phyloP scores from a whole-genome alignment of 1,140 invertebrate genomes.

The Tenebrio molitor region DNA sequence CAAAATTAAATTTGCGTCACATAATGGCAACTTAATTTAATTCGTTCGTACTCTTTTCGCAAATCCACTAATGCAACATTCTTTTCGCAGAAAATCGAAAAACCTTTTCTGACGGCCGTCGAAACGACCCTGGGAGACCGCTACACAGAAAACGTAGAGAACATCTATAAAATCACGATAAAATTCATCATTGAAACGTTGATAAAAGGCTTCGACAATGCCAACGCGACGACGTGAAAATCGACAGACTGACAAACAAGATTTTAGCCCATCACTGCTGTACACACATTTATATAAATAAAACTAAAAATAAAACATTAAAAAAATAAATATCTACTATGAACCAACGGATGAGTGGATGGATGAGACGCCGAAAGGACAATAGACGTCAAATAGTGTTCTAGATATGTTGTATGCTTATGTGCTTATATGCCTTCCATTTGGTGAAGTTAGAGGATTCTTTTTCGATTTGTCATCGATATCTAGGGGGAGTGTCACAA shows the following conservation, averaged over 20 bases:
- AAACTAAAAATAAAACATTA: slow-evolving; percentile 3
- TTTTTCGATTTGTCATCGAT: neutral
- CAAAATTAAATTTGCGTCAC: too few species aligned
- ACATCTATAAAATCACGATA: slow-evolving; percentile 92
- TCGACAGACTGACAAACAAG: slow-evolving; percentile 33
- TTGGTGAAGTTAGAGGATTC: neutral
- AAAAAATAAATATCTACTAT: slow-evolving; percentile 5
- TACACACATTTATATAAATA: neutral
- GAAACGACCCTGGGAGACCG: slow-evolving; percentile 87
- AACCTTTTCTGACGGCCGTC: slow-evolving; percentile 89
- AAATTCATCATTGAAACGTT: slow-evolving; percentile 92
- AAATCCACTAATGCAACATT: slow-evolving; percentile 49
- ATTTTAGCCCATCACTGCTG: slow-evolving; percentile 23
- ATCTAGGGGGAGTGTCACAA: too few species aligned
- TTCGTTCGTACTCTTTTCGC: too few species aligned
- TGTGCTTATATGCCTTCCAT: slow-evolving; percentile 41
- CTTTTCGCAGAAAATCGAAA: slow-evolving; percentile 88
- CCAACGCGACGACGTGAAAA: slow-evolving; percentile 61
- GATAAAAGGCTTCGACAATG: slow-evolving; percentile 83
- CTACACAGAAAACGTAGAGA: slow-evolving; percentile 92
- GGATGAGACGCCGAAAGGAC: slow-evolving; percentile 19
- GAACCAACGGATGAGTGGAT: slow-evolving; percentile 27
- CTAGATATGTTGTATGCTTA: slow-evolving; percentile 38
- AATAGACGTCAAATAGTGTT: slow-evolving; percentile 8
- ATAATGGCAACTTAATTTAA: too few species aligned